Conservation (phyloP, 23 tunicate genomes). For the Botrylloides violaceus region DNA sequence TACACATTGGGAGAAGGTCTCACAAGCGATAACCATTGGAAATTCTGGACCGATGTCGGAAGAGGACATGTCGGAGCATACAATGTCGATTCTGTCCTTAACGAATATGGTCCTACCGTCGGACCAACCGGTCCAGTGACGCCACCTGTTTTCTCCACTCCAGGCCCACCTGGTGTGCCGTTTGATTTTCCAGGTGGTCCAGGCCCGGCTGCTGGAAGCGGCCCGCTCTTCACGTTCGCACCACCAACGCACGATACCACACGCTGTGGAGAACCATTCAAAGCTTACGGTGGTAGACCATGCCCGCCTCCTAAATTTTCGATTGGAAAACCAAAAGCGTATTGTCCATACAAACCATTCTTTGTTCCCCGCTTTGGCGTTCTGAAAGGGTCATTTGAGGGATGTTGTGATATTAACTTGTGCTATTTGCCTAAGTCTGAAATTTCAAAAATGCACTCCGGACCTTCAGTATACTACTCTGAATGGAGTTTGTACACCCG, state of each 20-base stretch:
- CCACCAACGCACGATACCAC: not conserved
- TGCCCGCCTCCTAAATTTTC: not conserved
- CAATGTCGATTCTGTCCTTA: constrained; percentile 2
- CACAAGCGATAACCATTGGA: constrained; percentile 10
- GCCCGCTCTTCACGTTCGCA: not conserved
- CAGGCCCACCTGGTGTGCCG: not conserved
- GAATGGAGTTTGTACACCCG: constrained; percentile 28
- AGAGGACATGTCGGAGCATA: constrained; percentile 22
- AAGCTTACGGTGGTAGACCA: constrained; percentile 17
- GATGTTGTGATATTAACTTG: constrained; percentile 69
- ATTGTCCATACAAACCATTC: constrained; percentile 42
- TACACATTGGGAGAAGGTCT: constrained; percentile 12
- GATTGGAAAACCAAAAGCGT: not conserved
- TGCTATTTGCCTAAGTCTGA: constrained; percentile 52
- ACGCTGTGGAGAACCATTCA: constrained; percentile 4
- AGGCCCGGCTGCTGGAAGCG: not conserved
- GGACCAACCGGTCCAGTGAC: not conserved
- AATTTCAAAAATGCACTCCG: constrained; percentile 27
- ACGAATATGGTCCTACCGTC: not conserved
- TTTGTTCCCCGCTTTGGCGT: constrained; percentile 43
- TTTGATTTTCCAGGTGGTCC: not conserved
- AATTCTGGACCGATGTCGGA: constrained; percentile 15
- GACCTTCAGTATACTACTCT: constrained; percentile 32
- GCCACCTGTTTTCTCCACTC: not conserved
- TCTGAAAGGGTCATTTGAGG: constrained; percentile 62